These are phyloP conservation scores for Suricata suricatta DNA, from an alignment of 2,113 vertebrate species.

Conservation along the genomic window DNA sequence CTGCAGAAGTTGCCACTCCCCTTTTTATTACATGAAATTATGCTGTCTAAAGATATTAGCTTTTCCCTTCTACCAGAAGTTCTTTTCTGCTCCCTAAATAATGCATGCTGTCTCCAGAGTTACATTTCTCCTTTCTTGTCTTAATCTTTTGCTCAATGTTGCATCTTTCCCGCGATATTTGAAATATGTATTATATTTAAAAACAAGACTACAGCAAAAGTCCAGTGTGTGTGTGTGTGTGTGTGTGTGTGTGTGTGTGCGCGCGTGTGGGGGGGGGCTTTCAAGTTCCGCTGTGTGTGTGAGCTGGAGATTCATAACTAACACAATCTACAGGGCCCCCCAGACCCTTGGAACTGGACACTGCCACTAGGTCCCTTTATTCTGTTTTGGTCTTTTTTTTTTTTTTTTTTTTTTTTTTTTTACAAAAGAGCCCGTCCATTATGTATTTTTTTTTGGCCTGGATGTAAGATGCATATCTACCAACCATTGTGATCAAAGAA, in stretches of 20 bases:
- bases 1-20: background rate
- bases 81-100: background rate
- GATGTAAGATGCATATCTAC: background rate
- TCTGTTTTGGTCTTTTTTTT: slow-evolving; percentile 12
- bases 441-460: background rate
- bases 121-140: background rate
- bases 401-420: background rate
- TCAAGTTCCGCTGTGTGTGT: background rate
- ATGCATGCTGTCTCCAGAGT: background rate
- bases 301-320: background rate
- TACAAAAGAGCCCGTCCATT: background rate
- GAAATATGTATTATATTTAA: background rate
- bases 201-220: background rate
- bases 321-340: background rate
- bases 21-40: background rate
- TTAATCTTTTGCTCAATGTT: background rate
- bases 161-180: background rate
- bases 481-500: background rate
- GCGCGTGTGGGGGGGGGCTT: background rate
- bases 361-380: background rate
- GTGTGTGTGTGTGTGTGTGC: background rate
- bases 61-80: background rate
- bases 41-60: background rate
- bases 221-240: background rate
- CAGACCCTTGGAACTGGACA: background rate